Evolutionary conservation across 2,113 vertebrate genomes (phyloP).

Genomic region (Cryptotis parvus): DNA sequence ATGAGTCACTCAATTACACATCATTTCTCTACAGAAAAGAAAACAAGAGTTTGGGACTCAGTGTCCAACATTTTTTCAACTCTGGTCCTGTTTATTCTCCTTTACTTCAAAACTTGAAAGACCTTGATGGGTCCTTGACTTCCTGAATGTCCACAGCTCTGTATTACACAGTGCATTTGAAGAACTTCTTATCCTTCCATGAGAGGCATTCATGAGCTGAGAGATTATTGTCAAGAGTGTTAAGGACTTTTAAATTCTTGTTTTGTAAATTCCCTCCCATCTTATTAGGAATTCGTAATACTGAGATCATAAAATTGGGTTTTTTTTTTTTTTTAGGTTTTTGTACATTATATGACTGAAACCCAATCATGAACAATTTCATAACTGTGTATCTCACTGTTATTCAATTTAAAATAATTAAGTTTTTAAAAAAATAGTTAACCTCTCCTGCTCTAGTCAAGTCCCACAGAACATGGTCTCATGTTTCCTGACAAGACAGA

Average conservation of each 20-base stretch:
- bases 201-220: background rate
- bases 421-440: no score
- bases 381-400: no score
- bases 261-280: conserved; percentile 11
- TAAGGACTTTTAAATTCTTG: background rate
- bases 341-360: no score
- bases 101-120: conserved; percentile 40
- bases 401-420: no score
- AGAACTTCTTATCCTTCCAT: background rate
- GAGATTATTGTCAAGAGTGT: background rate
- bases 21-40: conserved; percentile 14
- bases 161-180: background rate
- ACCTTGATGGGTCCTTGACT: background rate
- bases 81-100: conserved; percentile 10
- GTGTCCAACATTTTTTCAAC: conserved; percentile 5
- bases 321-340: no score
- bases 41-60: conserved; percentile 12
- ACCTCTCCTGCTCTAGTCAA: background rate
- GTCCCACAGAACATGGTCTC: background rate
- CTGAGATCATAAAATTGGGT: background rate
- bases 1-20: conserved; percentile 2
- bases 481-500: background rate
- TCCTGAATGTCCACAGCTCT: background rate
- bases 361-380: no score
- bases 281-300: background rate